Evolutionary conservation across 2,113 vertebrate species (phyloP).

Genomic region (Bostrychus sinensis): DNA sequence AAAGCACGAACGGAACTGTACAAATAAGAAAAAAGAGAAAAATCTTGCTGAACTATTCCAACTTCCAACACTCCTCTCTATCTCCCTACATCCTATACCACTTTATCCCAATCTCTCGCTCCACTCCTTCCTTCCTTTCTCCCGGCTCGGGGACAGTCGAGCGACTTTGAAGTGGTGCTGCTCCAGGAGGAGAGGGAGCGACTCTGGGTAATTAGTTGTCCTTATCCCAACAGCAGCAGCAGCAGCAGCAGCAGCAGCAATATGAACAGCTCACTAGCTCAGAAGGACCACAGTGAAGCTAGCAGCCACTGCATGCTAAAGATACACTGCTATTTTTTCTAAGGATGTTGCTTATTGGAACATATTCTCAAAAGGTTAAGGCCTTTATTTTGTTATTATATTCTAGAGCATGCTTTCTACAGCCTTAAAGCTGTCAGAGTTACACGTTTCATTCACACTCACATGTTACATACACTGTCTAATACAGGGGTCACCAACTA

Average conservation of each 20-base stretch:
- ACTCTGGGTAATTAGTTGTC: conserved; percentile 77
- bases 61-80: conserved; percentile 26
- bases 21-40: conserved; percentile 11
- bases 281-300: conserved; percentile 67
- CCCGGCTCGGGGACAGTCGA: conserved; percentile 59
- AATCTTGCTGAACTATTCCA: conserved; percentile 34
- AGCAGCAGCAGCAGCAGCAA: conserved; percentile 69
- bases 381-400: neutral
- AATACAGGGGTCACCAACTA: too few species aligned
- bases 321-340: conserved; percentile 43
- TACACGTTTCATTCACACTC: too few species aligned
- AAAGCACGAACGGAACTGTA: conserved; percentile 21
- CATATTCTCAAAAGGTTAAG: neutral
- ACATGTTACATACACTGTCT: too few species aligned
- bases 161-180: conserved; percentile 71
- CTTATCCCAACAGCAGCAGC: conserved; percentile 78
- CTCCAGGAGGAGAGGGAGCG: conserved; percentile 69
- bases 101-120: conserved; percentile 32
- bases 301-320: conserved; percentile 59
- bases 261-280: conserved; percentile 57
- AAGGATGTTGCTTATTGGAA: neutral
- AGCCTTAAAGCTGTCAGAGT: too few species aligned
- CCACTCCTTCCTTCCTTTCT: conserved; percentile 36
- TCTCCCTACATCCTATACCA: conserved; percentile 44
- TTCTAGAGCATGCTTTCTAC: neutral